These are phyloP conservation scores for Luscinia megarhynchos DNA, from an alignment of 2,797 vertebrate species.

Conservation along the genomic window DNA sequence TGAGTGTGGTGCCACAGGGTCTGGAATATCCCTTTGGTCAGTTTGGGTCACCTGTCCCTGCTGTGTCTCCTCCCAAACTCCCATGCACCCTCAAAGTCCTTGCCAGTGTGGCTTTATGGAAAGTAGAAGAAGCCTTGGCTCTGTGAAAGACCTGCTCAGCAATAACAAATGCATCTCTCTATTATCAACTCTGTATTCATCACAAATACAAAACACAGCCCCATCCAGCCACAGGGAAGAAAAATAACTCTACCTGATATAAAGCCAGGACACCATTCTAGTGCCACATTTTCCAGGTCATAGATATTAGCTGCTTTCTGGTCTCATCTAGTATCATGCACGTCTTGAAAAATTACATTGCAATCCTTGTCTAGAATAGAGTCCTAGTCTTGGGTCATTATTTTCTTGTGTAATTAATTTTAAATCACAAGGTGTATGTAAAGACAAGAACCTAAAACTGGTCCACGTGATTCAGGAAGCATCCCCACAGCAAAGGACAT, in stretches of 20 bases:
- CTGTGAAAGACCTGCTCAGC: not conserved
- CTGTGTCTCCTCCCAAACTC: not conserved
- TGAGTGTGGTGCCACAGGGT: not conserved
- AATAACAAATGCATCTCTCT: not conserved
- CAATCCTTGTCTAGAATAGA: not conserved
- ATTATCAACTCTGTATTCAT: not conserved
- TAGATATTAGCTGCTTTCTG: not conserved
- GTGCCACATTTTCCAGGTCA: not conserved
- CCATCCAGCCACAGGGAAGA: not conserved
- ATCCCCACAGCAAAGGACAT: not conserved
- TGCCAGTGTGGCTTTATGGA: not conserved
- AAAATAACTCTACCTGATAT: not conserved
- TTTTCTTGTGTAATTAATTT: not conserved
- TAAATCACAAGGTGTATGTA: not conserved
- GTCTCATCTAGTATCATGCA: not conserved
- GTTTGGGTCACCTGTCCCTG: not conserved
- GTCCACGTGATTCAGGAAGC: not conserved
- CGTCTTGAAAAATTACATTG: not conserved
- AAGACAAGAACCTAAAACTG: not conserved
- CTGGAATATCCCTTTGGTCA: not conserved
- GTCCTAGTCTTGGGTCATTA: not conserved
- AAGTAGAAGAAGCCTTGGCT: not conserved
- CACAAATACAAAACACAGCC: not conserved
- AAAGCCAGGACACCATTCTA: not conserved
- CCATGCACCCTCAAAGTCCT: not conserved